Evolutionary conservation across 2,888 invertebrate genomes (phyloP), one percentile per base, ranked within the genome.

Genomic region (Carterocephalus palaemon): DNA sequence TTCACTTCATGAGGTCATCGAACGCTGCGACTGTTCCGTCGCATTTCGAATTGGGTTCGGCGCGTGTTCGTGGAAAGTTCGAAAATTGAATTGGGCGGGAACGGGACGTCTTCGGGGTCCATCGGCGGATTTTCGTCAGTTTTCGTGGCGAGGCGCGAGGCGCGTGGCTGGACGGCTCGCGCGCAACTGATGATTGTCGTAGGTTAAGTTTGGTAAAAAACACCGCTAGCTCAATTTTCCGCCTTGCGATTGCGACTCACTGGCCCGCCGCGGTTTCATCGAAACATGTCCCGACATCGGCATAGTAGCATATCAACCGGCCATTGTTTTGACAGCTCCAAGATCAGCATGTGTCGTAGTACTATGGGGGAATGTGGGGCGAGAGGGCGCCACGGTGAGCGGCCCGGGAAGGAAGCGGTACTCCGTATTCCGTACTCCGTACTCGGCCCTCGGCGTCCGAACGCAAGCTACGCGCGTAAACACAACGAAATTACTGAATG

Each of bases 401-500:
- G 56, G 62, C 60, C 56, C 59, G 58, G 56, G 62, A 69, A 62
- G 62, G 59, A 62, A 62, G 50, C 62, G 58, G 57, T 59, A 65
- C 60, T n/a, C n/a, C n/a, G n/a, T n/a, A n/a, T n/a, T 67, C 67
- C 75, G 29, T 59, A 65, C 60, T n/a, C n/a, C n/a, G n/a, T 59
- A 65, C 60, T 67, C 67, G 75, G 29, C 19, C 13, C 39, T 40
- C 39, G 39, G 2, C 28, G 28, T 79, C 85, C 59, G 73, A 79
- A 79, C 73, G 80, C 84, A 78, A 82, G 81, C 81, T 77, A 80
- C 82, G 73, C 84, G 83, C 81, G 83, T 85, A 85, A 86, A 85
- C 84, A 84, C 85, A 74, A 76, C 81, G 75, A 84, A 84, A 77
- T 84, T 81, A 85, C 84, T 83, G 76, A 82, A 79, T 78, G 78